Evolutionary conservation across 2,888 invertebrate genomes (phyloP).

Genomic region (Aporophyla nigra): DNA sequence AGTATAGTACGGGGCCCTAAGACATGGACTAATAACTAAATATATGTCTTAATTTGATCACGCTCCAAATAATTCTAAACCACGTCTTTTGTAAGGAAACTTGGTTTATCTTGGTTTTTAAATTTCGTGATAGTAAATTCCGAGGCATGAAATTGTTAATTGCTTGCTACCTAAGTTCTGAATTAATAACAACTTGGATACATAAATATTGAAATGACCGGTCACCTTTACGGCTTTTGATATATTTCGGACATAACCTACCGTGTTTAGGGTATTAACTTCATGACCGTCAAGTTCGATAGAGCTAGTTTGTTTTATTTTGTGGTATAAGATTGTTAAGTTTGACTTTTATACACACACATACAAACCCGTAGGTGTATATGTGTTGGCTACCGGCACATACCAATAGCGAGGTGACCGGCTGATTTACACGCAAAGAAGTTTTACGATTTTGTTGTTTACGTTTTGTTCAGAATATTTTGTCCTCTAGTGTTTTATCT

Average conservation of each 20-base stretch:
- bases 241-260: background rate
- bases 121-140: background rate
- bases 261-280: background rate
- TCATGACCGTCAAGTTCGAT: background rate
- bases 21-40: background rate
- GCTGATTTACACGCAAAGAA: background rate
- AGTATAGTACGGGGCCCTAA: background rate
- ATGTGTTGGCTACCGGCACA: background rate
- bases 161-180: background rate
- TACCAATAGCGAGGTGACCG: background rate
- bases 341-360: background rate
- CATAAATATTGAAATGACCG: background rate
- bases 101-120: slow-evolving; percentile 11
- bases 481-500: background rate
- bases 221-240: background rate
- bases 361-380: background rate
- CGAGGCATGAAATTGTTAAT: background rate
- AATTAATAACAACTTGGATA: background rate
- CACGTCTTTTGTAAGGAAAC: slow-evolving; percentile 18
- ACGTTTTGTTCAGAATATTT: background rate
- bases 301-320: background rate
- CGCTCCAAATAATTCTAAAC: slow-evolving; percentile 8
- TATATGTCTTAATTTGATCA: background rate
- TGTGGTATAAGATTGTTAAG: background rate
- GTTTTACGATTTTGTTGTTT: background rate